These are phyloP conservation scores for Entomobrya proxima DNA, from an alignment of 2,888 invertebrate genomes.

Conservation along the genomic window DNA sequence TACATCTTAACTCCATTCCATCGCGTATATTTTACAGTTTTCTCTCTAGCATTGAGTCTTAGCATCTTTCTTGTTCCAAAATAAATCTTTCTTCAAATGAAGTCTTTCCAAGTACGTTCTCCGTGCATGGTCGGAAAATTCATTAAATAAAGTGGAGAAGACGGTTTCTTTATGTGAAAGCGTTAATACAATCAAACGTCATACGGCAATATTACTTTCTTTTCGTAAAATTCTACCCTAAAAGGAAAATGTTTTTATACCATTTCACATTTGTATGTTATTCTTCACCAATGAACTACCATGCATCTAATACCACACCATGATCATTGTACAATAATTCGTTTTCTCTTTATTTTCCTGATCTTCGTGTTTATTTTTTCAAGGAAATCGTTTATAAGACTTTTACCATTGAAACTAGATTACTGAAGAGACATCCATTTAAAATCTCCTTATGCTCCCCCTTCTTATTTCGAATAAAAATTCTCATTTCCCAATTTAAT, in stretches of 20 bases:
- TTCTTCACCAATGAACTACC: not conserved
- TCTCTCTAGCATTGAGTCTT: no score
- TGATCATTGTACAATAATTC: slow-evolving; percentile 23
- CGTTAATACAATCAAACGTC: not conserved
- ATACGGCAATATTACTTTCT: not conserved
- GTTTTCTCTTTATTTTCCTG: slow-evolving; percentile 36
- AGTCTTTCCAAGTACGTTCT: not conserved
- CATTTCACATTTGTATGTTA: not conserved
- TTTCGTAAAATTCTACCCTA: not conserved
- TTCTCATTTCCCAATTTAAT: slow-evolving; percentile 2
- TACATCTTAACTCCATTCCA: slow-evolving; percentile 43
- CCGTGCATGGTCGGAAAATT: not conserved
- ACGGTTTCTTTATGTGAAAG: not conserved
- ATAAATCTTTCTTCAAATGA: slow-evolving; percentile 10
- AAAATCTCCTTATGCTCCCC: slow-evolving; percentile 9
- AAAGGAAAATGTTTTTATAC: not conserved
- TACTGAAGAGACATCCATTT: not conserved
- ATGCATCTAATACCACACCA: not conserved
- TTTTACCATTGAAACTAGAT: not conserved
- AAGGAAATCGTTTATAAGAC: not conserved
- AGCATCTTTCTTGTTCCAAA: no score
- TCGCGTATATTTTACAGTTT: not conserved
- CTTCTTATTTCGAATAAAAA: slow-evolving; percentile 42
- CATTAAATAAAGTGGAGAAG: not conserved
- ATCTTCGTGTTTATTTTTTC: slow-evolving; percentile 10